These are phyloP conservation scores for Spea multiplicata DNA, from an alignment of 2,113 vertebrate genomes.

Conservation along the genomic window DNA sequence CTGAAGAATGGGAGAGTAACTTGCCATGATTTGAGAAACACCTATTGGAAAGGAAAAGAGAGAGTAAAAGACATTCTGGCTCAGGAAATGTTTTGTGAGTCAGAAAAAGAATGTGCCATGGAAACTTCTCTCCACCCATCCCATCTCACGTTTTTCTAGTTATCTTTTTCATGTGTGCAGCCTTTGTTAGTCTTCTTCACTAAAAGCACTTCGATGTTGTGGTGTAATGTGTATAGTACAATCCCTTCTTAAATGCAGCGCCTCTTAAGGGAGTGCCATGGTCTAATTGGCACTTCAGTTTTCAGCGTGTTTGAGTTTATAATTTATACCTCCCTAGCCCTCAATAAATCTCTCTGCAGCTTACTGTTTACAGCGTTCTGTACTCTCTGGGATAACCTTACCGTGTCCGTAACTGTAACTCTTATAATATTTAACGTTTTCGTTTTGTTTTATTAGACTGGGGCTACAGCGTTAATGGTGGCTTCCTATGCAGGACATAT, in stretches of 20 bases:
- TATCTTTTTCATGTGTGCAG: conserved; percentile 27
- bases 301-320: too few species aligned
- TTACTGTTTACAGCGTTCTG: too few species aligned
- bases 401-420: too few species aligned
- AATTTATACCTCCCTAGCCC: too few species aligned
- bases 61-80: conserved; percentile 36
- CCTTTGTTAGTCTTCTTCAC: conserved; percentile 1
- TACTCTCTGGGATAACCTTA: too few species aligned
- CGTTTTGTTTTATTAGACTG: conserved; percentile 65
- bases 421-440: not conserved
- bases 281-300: too few species aligned
- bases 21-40: conserved; percentile 52
- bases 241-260: not conserved
- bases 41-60: conserved; percentile 55
- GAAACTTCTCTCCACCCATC: conserved; percentile 45
- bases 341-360: too few species aligned
- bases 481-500: conserved; percentile 86
- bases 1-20: conserved; percentile 32
- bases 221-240: not conserved
- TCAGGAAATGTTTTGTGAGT: conserved; percentile 41
- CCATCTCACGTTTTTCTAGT: conserved; percentile 29
- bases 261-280: too few species aligned
- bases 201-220: not conserved
- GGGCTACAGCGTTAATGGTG: conserved; percentile 93
- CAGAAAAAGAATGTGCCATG: conserved; percentile 28